Conservation (phyloP, 2,888 invertebrate genomes). For the Cephus sareptanus region DNA sequence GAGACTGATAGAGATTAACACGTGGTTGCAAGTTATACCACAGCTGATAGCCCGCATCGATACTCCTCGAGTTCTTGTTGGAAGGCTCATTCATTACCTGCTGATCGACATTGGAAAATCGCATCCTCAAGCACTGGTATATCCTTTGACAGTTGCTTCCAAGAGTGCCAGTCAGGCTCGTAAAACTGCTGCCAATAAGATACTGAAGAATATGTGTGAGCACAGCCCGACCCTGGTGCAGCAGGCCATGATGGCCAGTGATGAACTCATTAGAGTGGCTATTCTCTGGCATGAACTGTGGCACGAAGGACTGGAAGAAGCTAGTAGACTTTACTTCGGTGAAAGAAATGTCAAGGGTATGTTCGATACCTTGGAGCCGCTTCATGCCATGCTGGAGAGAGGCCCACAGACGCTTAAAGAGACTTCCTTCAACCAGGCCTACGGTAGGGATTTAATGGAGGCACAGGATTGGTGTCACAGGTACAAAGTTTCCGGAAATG, state of each 20-base stretch:
- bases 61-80: constrained; percentile 88
- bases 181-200: constrained; percentile 92
- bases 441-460: constrained; percentile 92
- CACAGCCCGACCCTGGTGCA: constrained; percentile 92
- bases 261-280: constrained; percentile 96
- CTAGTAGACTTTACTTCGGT: constrained; percentile 92
- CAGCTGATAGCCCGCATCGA: constrained; percentile 98
- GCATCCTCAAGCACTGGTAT: constrained; percentile 97
- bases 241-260: constrained; percentile 96
- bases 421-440: constrained; percentile 95
- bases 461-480: constrained; percentile 96
- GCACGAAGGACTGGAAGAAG: constrained; percentile 98
- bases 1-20: constrained; percentile 93
- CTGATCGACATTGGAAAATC: constrained; percentile 97
- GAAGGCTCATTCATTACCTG: constrained; percentile 90
- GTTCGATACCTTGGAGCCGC: constrained; percentile 94
- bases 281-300: constrained; percentile 99
- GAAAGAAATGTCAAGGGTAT: constrained; percentile 96
- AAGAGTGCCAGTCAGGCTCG: constrained; percentile 90
- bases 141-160: constrained; percentile 96
- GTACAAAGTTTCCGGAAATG: constrained; percentile 84
- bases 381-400: constrained; percentile 93
- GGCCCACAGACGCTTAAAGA: constrained; percentile 97
- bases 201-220: constrained; percentile 95
- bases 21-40: constrained; percentile 99